Percentiles rank a stretch among this genome's conserved stretches.
These are phyloP conservation scores for Drosophila nr. perissopoda DNA, from an alignment of 2,888 invertebrate genomes.

Conservation along the genomic window DNA sequence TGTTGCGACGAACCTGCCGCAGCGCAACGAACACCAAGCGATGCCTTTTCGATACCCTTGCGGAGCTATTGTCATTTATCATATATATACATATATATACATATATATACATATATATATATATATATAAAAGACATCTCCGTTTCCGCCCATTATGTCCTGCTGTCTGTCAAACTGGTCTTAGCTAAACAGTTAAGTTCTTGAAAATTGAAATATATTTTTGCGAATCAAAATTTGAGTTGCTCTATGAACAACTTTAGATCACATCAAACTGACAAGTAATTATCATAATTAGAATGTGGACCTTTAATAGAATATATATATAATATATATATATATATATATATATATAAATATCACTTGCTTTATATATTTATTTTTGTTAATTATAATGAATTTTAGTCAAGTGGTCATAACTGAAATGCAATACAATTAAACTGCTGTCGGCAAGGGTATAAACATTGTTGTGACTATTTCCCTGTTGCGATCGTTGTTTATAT, in stretches of 20 bases:
- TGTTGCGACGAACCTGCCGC: slow-evolving; percentile 13
- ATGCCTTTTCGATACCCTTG: slow-evolving; percentile 16
- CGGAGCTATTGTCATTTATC: neutral
- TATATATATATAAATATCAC: neutral
- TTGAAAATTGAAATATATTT: neutral
- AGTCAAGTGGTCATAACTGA: no score
- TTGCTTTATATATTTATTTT: neutral
- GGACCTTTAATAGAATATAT: neutral
- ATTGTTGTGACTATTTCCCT: neutral
- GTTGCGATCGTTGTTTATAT: neutral
- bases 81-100: neutral
- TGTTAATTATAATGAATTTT: neutral
- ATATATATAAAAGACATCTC: neutral
- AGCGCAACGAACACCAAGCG: slow-evolving; percentile 11
- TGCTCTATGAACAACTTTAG: neutral
- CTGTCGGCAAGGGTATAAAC: neutral
- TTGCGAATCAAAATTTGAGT: neutral
- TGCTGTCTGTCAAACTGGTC: neutral
- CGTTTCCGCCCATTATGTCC: neutral
- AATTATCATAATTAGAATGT: neutral
- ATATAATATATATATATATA: no score
- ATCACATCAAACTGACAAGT: neutral
- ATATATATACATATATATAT: neutral
- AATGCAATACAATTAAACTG: no score
- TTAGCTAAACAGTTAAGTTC: neutral